Evolutionary conservation across 2,797 vertebrate species (phyloP).

Genomic region (Fratercula arctica): DNA sequence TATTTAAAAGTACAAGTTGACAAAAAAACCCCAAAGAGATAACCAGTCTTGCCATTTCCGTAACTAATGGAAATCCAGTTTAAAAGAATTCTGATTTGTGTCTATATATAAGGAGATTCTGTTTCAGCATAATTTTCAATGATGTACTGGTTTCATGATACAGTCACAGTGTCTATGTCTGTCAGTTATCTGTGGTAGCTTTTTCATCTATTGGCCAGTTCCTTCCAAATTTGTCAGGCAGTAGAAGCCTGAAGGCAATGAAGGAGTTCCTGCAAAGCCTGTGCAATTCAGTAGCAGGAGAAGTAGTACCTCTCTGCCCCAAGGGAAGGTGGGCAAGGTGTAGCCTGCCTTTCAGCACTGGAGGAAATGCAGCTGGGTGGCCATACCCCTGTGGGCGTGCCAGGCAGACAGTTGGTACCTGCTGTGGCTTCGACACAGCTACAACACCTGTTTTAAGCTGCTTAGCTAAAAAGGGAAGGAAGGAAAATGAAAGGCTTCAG

Average conservation of each 20-base stretch:
- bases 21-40: not conserved
- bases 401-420: not conserved
- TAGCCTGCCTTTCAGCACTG: not conserved
- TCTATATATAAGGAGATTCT: not conserved
- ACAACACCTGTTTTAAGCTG: not conserved
- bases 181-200: not conserved
- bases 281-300: not conserved
- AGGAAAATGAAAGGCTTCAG: not conserved
- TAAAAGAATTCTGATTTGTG: not conserved
- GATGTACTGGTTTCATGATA: not conserved
- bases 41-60: not conserved
- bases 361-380: not conserved
- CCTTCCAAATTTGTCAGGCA: not conserved
- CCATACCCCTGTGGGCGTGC: not conserved
- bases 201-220: not conserved
- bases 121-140: not conserved
- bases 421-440: not conserved
- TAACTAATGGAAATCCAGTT: not conserved
- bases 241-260: not conserved
- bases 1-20: not conserved
- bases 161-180: not conserved
- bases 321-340: not conserved
- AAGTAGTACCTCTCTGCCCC: accelerated
- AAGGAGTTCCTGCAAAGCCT: not conserved
- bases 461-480: not conserved